Conservation (phyloP, 2,888 invertebrate genomes). For the Smittia sp. region DNA sequence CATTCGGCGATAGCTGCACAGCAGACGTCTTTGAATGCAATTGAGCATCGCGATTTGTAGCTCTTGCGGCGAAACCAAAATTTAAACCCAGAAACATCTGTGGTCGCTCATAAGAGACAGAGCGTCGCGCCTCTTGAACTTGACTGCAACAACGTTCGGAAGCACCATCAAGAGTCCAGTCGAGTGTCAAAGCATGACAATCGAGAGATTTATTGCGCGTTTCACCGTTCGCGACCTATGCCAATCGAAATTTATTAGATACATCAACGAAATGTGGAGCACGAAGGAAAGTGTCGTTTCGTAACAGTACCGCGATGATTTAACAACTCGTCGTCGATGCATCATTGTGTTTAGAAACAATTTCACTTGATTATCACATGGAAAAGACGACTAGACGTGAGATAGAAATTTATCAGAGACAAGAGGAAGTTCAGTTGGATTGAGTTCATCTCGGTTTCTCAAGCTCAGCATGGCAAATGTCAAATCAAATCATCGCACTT, state of each 20-base stretch:
- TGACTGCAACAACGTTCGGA: not conserved
- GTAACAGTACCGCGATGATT: not conserved
- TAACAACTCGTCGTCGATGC: not conserved
- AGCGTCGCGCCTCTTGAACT: constrained; percentile 31
- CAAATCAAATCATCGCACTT: no score
- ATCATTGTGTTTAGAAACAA: not conserved
- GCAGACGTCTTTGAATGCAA: no score
- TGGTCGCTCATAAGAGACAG: no score
- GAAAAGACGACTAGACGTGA: no score
- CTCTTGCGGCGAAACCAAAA: no score
- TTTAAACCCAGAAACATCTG: not conserved
- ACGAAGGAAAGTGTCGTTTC: not conserved
- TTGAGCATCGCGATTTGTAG: no score
- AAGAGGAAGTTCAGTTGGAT: no score
- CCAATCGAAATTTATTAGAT: constrained; percentile 15
- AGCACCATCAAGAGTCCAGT: not conserved
- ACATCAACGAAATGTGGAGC: not conserved
- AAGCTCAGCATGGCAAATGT: no score
- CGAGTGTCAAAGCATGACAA: not conserved
- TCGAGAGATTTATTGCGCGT: not conserved
- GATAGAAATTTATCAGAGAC: no score
- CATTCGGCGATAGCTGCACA: not conserved
- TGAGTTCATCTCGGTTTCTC: no score
- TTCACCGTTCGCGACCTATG: constrained; percentile 29
- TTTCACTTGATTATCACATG: constrained; percentile 32